These are phyloP conservation scores for Galeruca laticollis DNA, from an alignment of 2,888 invertebrate genomes.

Conservation along the genomic window DNA sequence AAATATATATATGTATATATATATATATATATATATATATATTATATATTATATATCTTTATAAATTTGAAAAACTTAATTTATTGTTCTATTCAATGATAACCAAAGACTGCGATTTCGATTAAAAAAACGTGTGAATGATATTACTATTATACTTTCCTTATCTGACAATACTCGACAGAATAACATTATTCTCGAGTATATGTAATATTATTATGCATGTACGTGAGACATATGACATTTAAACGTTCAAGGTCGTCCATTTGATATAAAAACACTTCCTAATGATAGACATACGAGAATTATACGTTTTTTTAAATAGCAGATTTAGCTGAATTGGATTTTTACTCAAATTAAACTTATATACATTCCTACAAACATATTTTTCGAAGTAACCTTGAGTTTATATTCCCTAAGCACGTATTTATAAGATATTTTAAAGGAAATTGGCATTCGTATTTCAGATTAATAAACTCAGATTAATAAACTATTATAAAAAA, in stretches of 20 bases:
- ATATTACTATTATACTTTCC: too few relatives aligned
- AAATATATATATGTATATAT: too few relatives aligned
- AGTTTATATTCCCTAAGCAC: not conserved
- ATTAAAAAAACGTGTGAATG: too few relatives aligned
- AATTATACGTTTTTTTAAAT: not conserved
- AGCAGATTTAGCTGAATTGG: not conserved
- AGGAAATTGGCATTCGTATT: not conserved
- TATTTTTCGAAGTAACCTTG: not conserved
- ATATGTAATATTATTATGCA: not conserved
- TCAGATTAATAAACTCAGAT: too few relatives aligned
- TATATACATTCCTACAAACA: not conserved
- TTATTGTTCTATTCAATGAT: too few relatives aligned
- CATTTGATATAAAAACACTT: not conserved
- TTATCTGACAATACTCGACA: not conserved
- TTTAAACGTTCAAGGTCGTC: conserved; percentile 6
- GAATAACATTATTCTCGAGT: not conserved
- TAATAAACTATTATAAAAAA: too few relatives aligned
- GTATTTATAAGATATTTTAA: not conserved
- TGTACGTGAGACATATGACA: conserved; percentile 7
- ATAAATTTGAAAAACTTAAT: too few relatives aligned
- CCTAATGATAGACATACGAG: not conserved
- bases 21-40: too few relatives aligned
- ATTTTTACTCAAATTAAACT: not conserved
- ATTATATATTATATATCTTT: too few relatives aligned
- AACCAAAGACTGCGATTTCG: too few relatives aligned